phyloP scores from a whole-genome alignment of 2,113 vertebrate genomes.

The Brachypteracias leptosomus region DNA sequence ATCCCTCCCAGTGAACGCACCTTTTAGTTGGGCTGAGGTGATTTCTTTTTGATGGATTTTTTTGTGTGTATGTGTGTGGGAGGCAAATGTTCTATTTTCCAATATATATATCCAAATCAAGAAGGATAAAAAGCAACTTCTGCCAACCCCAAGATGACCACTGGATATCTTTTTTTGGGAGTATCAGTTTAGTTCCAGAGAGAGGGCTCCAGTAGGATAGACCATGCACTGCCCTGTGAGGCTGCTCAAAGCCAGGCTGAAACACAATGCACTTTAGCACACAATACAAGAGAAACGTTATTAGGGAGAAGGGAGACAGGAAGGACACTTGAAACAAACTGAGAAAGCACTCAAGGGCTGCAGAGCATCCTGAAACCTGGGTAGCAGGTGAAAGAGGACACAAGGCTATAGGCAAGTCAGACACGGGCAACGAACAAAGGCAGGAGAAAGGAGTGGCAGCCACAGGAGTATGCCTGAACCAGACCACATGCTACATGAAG shows the following conservation, averaged over 20 bases:
- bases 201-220: neutral
- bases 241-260: neutral
- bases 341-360: neutral
- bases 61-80: accelerated
- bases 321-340: neutral
- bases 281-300: neutral
- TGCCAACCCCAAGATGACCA: neutral
- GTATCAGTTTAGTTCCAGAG: neutral
- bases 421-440: neutral
- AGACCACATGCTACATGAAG: neutral
- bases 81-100: neutral
- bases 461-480: neutral
- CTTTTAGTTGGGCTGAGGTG: neutral
- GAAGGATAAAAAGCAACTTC: neutral
- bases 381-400: neutral
- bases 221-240: too few relatives aligned
- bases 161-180: neutral
- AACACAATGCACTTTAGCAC: neutral
- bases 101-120: neutral
- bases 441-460: neutral
- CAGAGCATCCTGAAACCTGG: neutral
- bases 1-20: neutral
- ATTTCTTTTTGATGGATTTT: neutral
- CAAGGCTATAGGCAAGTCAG: neutral
- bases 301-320: neutral